Conservation (phyloP, 1,140 invertebrate genomes). For the Goniozus legneri region DNA sequence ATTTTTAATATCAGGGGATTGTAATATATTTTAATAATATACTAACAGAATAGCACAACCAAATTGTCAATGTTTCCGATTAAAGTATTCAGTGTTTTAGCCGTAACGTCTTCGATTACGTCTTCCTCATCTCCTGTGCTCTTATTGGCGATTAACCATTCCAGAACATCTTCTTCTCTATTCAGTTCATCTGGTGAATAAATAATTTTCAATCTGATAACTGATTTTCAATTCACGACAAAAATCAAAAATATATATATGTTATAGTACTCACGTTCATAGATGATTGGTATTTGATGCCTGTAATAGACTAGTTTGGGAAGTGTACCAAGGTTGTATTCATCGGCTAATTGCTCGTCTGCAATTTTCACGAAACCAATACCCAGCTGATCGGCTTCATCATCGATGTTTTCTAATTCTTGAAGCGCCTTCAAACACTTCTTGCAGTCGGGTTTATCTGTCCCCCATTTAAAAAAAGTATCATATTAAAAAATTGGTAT, state of each 20-base stretch:
- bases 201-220: slow-evolving; percentile 4
- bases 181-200: slow-evolving; percentile 75
- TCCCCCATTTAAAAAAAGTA: slow-evolving; percentile 51
- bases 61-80: slow-evolving; percentile 88
- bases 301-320: slow-evolving; percentile 91
- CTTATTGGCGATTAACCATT: slow-evolving; percentile 90
- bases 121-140: slow-evolving; percentile 90
- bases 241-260: not conserved
- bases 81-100: slow-evolving; percentile 81
- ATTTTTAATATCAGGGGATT: not conserved
- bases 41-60: slow-evolving; percentile 90
- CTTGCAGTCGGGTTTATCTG: slow-evolving; percentile 90
- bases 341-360: slow-evolving; percentile 85
- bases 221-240: not conserved
- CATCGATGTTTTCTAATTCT: slow-evolving; percentile 92
- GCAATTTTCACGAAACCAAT: slow-evolving; percentile 94
- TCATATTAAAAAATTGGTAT: not conserved
- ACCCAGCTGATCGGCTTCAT: slow-evolving; percentile 91
- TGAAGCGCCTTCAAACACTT: slow-evolving; percentile 85
- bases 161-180: slow-evolving; percentile 86
- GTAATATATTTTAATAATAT: slow-evolving; percentile 12
- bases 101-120: slow-evolving; percentile 89
- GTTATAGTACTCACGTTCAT: slow-evolving; percentile 70
- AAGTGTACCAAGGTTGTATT: slow-evolving; percentile 85
- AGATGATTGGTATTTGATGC: slow-evolving; percentile 91